A percentile compares a stretch with the other conserved stretches of the same genome.
These are phyloP conservation scores for Zosterops japonicus DNA, from an alignment of 2,113 vertebrate species.

Conservation along the genomic window DNA sequence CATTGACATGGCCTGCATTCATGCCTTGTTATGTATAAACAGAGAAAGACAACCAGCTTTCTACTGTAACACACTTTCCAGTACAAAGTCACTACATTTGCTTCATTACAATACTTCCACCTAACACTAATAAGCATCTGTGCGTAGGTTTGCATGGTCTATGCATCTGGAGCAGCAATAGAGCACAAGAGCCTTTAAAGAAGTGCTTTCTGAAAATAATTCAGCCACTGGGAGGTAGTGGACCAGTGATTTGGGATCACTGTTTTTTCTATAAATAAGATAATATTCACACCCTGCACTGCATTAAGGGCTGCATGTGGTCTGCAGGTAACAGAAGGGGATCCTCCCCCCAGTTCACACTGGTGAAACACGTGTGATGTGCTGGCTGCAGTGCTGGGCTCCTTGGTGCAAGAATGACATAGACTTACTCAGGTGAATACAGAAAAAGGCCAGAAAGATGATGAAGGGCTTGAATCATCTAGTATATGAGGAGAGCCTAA, in stretches of 20 bases:
- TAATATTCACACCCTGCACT: not conserved
- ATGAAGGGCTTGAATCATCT: not conserved
- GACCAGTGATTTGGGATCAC: not conserved
- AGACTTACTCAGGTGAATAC: not conserved
- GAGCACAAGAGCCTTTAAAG: not conserved
- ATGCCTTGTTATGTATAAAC: not conserved
- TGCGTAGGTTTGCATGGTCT: not conserved
- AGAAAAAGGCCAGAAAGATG: not conserved
- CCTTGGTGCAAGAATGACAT: not conserved
- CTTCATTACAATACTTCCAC: not conserved
- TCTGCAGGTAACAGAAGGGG: not conserved
- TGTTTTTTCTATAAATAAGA: not conserved
- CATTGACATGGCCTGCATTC: not conserved
- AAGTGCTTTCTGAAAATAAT: not conserved
- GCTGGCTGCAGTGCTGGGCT: not conserved
- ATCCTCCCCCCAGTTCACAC: not conserved
- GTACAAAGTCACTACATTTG: not conserved
- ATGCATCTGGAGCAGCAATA: not conserved
- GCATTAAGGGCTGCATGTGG: not conserved
- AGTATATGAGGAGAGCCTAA: not conserved
- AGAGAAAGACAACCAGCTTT: not conserved
- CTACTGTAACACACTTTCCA: not conserved
- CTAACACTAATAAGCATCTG: fast-evolving
- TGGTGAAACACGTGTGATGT: not conserved
- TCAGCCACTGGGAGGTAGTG: not conserved